Evolutionary conservation across 2,888 invertebrate genomes (phyloP).

Genomic region (Leptinotarsa tumamoca): DNA sequence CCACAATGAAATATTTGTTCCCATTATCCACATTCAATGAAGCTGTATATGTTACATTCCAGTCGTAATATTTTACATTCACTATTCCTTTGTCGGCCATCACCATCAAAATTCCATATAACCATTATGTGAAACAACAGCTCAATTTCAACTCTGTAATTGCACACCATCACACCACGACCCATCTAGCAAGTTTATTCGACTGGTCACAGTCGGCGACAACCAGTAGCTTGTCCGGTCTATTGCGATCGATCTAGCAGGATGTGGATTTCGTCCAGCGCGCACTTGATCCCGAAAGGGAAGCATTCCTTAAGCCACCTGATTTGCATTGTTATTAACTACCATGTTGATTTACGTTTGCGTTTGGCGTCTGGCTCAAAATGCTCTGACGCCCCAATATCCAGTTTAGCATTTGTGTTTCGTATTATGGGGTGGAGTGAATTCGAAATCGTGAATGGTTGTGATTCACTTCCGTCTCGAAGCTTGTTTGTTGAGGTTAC

Average conservation of each 20-base stretch:
- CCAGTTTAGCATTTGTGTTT: constrained; percentile 37
- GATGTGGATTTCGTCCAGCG: not conserved
- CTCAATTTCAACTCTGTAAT: not conserved
- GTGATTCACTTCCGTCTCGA: not conserved
- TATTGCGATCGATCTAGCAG: constrained; percentile 8
- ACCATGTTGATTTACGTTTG: constrained; percentile 57
- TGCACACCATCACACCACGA: not conserved
- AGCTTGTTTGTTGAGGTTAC: not conserved
- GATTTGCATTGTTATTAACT: constrained; percentile 65
- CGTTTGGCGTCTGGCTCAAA: constrained; percentile 39
- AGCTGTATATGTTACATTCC: not conserved
- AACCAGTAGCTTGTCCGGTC: not conserved
- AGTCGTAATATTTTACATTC: not conserved
- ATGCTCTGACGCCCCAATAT: constrained; percentile 36
- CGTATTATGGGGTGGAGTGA: not conserved
- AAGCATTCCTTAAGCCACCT: constrained; percentile 57
- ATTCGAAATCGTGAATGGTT: not conserved
- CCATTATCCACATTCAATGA: not conserved
- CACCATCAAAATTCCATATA: constrained; percentile 7
- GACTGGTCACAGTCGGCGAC: not conserved
- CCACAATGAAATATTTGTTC: too few species aligned
- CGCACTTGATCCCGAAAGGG: constrained; percentile 51
- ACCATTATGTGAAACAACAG: not conserved
- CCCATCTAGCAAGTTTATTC: not conserved
- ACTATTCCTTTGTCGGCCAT: not conserved